A percentile compares a stretch with the other conserved stretches of the same genome.
Conservation (phyloP, 2,888 invertebrate species). For the Allophyes oxyacanthae region DNA sequence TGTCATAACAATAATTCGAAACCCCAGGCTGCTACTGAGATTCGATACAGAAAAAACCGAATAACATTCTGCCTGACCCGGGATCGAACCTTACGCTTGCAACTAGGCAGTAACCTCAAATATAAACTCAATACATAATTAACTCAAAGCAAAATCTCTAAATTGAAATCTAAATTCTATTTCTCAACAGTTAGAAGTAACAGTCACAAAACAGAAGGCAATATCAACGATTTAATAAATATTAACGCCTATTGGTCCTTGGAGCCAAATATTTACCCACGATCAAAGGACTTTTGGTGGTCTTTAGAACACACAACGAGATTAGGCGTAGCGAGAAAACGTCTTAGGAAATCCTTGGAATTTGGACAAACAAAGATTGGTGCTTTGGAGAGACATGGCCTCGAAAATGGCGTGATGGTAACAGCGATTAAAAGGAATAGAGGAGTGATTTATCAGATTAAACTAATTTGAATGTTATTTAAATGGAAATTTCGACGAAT, state of each 20-base stretch:
- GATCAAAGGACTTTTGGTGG: constrained; percentile 38
- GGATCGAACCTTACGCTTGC: too few species aligned
- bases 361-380: constrained; percentile 44
- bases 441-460: too few species aligned
- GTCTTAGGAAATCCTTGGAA: constrained; percentile 37
- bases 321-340: constrained; percentile 46
- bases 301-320: constrained; percentile 41
- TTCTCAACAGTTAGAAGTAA: constrained; percentile 14
- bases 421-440: neutral
- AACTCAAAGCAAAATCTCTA: neutral
- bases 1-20: too few species aligned
- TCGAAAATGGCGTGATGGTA: constrained; percentile 12
- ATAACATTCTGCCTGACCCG: too few species aligned
- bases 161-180: constrained; percentile 16
- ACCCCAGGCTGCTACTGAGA: too few species aligned
- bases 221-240: constrained; percentile 24
- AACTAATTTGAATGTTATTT: too few species aligned
- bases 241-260: constrained; percentile 15
- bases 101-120: too few species aligned
- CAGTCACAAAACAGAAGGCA: constrained; percentile 3
- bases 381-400: constrained; percentile 14
- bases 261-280: constrained; percentile 36
- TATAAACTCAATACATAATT: too few species aligned
- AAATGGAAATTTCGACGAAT: too few species aligned
- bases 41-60: too few species aligned